Conservation (phyloP, 2,888 invertebrate genomes). For the Leptinotarsa peninsularis region DNA sequence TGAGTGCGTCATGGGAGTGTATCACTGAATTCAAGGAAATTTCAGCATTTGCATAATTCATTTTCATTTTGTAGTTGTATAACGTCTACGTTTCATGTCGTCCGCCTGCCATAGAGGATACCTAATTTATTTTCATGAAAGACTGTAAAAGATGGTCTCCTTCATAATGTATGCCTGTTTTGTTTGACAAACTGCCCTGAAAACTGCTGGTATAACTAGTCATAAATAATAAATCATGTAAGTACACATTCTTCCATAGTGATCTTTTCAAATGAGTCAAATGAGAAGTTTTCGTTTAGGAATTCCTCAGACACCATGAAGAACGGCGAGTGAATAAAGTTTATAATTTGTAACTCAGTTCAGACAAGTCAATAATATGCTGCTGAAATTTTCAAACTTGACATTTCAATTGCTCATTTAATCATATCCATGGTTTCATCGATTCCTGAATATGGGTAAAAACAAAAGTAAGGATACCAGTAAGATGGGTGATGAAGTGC, state of each 20-base stretch:
- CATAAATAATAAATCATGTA: conserved; percentile 2
- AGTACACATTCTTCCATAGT: background rate
- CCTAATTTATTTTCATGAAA: background rate
- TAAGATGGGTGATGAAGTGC: no score
- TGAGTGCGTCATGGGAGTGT: no score
- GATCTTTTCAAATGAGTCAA: background rate
- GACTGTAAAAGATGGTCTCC: background rate
- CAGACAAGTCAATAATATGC: no score
- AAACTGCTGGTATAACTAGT: background rate
- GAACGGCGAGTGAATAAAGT: no score
- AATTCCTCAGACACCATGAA: no score
- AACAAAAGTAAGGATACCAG: no score
- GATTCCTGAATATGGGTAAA: no score
- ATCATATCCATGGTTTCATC: no score
- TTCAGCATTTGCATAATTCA: background rate
- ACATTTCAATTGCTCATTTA: no score
- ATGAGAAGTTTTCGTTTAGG: background rate
- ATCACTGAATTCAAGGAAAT: background rate
- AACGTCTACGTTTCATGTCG: no score
- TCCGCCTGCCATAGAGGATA: background rate
- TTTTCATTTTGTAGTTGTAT: background rate
- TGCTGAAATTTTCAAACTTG: no score
- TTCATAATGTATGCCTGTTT: background rate
- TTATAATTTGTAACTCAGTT: no score
- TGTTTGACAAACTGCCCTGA: background rate